Evolutionary conservation across 37 sponge, comb jelly and placozoan genomes (phyloP), one percentile per base, ranked within the genome.

Genomic region (Theonella swinhoei): DNA sequence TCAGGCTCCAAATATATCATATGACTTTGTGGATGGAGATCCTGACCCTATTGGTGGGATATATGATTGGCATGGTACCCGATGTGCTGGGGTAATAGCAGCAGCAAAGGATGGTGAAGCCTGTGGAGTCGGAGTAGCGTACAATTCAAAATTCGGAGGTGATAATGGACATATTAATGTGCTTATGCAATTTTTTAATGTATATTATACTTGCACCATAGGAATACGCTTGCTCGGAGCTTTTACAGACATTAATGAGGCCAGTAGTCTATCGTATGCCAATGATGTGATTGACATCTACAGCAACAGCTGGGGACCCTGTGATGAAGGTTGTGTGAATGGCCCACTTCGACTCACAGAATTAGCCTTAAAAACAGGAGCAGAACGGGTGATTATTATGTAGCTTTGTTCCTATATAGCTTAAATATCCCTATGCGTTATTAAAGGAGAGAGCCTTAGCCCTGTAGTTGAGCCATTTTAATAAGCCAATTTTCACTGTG

Each of bases 301-400:
- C 86, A 92, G 93, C 88, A 86, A 85, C 28, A 90, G 91, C 43
- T 97, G 98, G 98, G 98, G 98, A 17, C 98, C 98, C 8, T 87
- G 80, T 74, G 98, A 97, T 74, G 86, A 92, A 47, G 98, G 98
- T 0, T 19, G 39, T 63, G 85, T 97, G n/a, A 91, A 94, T 40
- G 98, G 98, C 0, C 98, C 98, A 26, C 89, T 88, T 0, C 75
- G 58, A 8, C 87, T 97, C 9, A 87, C 94, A 0, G 42, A 85
- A 38, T 62, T 72, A 35, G 87, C 90, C 20, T 76, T 97, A 34
- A 79, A 86, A 39, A 54, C 72, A 20, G 95, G 91, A 0, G 74
- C 78, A 39, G 70, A 58, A 23, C 72, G 76, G 42, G 91, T 90
- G 42, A 70, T 7, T 47, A 47, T 7, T 47, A 47, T 47, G 54